Percentiles rank a stretch among this genome's conserved stretches.
phyloP scores from a whole-genome alignment of 2,888 invertebrate genomes.

The Chouioia cunea region DNA sequence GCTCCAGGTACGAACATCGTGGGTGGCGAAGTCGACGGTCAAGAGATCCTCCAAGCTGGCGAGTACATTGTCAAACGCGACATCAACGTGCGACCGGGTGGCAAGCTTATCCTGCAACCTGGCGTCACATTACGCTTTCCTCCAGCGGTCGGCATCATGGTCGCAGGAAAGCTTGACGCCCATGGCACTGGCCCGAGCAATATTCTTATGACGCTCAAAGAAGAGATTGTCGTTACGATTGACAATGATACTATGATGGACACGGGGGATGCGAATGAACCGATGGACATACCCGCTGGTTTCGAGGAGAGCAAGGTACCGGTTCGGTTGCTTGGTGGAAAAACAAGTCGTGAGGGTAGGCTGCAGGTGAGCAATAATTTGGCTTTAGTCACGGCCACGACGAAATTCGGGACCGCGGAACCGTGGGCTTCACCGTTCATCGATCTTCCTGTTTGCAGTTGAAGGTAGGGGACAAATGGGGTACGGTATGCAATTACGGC shows the following conservation, averaged over 20 bases:
- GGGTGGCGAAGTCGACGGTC: conserved; percentile 94
- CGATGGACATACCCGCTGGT: conserved; percentile 72
- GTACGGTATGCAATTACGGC: conserved; percentile 96
- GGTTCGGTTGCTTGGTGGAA: conserved; percentile 86
- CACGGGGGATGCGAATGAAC: conserved; percentile 71
- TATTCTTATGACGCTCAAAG: conserved; percentile 83
- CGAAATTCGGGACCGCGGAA: too few species aligned
- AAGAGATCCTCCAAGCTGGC: conserved; percentile 84
- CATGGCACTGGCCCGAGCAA: conserved; percentile 84
- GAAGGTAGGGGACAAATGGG: conserved; percentile 89
- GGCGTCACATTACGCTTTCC: conserved; percentile 92
- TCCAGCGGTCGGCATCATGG: conserved; percentile 95
- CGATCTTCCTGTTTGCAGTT: conserved; percentile 69
- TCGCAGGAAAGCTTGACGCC: conserved; percentile 91
- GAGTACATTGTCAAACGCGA: conserved; percentile 94
- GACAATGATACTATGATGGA: conserved; percentile 74
- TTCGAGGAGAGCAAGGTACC: conserved; percentile 76
- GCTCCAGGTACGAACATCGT: conserved; percentile 79
- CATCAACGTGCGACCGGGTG: conserved; percentile 94
- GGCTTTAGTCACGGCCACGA: too few species aligned
- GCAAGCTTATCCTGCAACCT: conserved; percentile 86
- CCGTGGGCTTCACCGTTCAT: too few species aligned
- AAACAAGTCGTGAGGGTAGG: conserved; percentile 86
- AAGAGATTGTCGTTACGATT: conserved; percentile 76
- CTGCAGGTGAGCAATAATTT: conserved; percentile 72